Evolutionary conservation across 2,888 invertebrate species (phyloP).

Genomic region (Drosophila affinis): DNA sequence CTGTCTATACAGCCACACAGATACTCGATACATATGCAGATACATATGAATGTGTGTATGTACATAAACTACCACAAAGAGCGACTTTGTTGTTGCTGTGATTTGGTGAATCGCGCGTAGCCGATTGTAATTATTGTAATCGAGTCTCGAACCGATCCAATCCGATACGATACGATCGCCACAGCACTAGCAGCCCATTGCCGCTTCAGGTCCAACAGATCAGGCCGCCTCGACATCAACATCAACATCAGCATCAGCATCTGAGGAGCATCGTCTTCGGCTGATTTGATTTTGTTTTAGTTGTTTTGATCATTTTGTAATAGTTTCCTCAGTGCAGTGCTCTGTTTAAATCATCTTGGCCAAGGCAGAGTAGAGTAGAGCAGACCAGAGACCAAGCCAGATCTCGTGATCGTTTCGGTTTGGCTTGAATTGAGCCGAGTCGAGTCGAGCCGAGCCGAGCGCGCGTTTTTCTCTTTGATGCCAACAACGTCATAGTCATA

Average conservation of each 20-base stretch:
- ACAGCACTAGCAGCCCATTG: conserved; percentile 26
- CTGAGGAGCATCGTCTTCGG: conserved; percentile 37
- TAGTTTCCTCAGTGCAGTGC: conserved; percentile 67
- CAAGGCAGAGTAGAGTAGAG: conserved; percentile 11
- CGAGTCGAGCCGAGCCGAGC: conserved; percentile 31
- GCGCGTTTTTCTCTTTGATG: conserved; percentile 73
- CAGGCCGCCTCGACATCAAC: conserved; percentile 13
- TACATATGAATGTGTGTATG: too few species aligned
- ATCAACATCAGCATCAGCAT: conserved; percentile 28
- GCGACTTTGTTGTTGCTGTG: conserved; percentile 50
- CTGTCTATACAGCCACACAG: conserved; percentile 21
- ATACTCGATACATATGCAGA: conserved; percentile 1
- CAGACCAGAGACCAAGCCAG: conserved; percentile 5
- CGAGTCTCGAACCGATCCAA: conserved; percentile 80
- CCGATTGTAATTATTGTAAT: conserved; percentile 83
- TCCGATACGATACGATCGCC: conserved; percentile 69
- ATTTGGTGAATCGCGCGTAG: conserved; percentile 80
- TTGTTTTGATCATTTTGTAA: conserved; percentile 73
- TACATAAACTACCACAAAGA: conserved; percentile 15
- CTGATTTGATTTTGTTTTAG: conserved; percentile 75
- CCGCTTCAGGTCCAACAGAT: conserved; percentile 23
- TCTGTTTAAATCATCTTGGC: conserved; percentile 71
- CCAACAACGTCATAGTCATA: conserved; percentile 45
- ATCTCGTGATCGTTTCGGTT: conserved; percentile 40
- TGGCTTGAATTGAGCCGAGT: not conserved